Base-by-base conservation (phyloP, 2,113 vertebrate species). In the Butorides virescens region DNA sequence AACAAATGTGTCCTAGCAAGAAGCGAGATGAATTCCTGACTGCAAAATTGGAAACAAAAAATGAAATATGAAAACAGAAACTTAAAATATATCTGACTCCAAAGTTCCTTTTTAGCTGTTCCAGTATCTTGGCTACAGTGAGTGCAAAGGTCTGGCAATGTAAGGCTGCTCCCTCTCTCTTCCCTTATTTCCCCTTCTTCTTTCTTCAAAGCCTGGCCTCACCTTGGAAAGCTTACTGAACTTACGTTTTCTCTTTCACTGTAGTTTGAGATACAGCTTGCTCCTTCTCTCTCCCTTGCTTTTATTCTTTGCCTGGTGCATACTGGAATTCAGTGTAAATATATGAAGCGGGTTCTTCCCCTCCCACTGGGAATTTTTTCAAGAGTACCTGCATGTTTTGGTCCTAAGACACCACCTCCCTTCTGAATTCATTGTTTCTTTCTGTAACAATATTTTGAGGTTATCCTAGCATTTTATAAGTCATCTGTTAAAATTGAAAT, bases 21-120 rank as follows among this genome's bases (percentile, higher is more conserved):
- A 55, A 94, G 36, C 49, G n/a, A 94, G 59, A 91, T 92, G 17
- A 88, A 96, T 91, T 96, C 55, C 76, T 92, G 72, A 86, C 72
- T 91, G 75, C 27, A 84, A 91, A 96, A 86, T n/a, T 95, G 88
- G 86, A 95, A 96, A 92, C 72, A 88, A 86, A 84, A 96, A 74
- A 86, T 89, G 72, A 95, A 95, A 95, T 94, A 95, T 87, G 89
- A 93, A 96, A 93, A 89, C 65, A 94, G 94, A 95, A 92, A 91
- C 65, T 81, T 95, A 92, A 95, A 93, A 89, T 91, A 86, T 71
- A 74, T 92, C 68, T 93, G 59, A 77, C 23, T 95, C 44, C 46
- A 84, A 84, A 86, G 39, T 81, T 93, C 59, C 59, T 95, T 93
- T 96, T 84, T 81, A 95, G 68, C n/a, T 86, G 47, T 93, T 96